Conservation (phyloP, 2,797 vertebrate genomes). For the Hypotaenidia okinawae region DNA sequence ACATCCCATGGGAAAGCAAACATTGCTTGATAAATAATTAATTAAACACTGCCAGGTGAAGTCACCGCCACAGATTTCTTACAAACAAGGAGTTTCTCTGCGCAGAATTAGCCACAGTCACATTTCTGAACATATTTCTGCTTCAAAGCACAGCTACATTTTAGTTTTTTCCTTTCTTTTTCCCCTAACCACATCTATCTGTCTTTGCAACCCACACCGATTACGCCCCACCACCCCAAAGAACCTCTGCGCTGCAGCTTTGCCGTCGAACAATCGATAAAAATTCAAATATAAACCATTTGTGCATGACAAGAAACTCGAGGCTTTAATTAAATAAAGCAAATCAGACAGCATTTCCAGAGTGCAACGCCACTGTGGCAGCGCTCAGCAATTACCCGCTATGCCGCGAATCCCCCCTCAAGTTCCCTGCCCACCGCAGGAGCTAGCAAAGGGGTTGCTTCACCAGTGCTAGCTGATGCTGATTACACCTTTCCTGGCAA, state of each 20-base stretch:
- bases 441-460: neutral
- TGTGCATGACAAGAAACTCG: neutral
- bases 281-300: neutral
- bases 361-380: neutral
- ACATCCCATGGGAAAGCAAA: neutral
- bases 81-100: neutral
- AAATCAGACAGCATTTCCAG: neutral
- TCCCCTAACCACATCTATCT: neutral
- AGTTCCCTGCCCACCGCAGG: neutral
- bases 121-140: neutral
- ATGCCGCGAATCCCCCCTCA: neutral
- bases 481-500: neutral
- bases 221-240: neutral
- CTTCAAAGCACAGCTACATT: neutral
- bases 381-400: neutral
- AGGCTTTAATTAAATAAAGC: neutral
- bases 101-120: neutral
- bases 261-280: neutral
- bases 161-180: neutral
- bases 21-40: neutral
- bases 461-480: neutral
- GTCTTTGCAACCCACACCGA: neutral
- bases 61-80: conserved; percentile 5
- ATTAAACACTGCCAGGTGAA: conserved; percentile 31
- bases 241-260: neutral